Evolutionary conservation across 1,140 invertebrate genomes (phyloP).

Genomic region (Anthonomus grandis): DNA sequence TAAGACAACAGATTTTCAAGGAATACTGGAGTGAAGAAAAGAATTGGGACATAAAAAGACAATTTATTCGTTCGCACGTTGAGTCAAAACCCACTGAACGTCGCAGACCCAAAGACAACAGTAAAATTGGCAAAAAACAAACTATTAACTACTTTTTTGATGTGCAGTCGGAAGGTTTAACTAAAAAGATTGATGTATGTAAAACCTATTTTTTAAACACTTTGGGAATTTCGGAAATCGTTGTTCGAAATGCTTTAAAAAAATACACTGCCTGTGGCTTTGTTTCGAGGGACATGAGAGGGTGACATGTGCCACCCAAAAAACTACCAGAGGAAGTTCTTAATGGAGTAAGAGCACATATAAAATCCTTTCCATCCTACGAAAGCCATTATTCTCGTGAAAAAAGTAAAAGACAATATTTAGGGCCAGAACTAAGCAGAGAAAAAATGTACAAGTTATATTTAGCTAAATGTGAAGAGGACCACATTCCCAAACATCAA

Average conservation of each 20-base stretch:
- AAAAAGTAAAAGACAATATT: not conserved
- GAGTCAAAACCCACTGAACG: too few species aligned
- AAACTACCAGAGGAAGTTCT: not conserved
- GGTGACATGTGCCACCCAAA: too few species aligned
- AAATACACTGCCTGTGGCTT: not conserved
- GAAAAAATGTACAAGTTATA: too few species aligned
- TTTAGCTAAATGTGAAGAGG: too few species aligned
- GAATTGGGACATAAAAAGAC: not conserved
- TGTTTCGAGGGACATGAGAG: not conserved
- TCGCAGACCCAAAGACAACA: not conserved
- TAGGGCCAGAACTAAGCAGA: not conserved
- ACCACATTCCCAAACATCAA: not conserved
- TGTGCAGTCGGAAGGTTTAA: not conserved
- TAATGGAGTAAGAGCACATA: not conserved
- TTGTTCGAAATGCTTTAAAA: not conserved
- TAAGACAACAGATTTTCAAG: not conserved
- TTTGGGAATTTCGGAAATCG: not conserved
- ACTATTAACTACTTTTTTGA: not conserved
- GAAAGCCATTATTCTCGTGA: not conserved
- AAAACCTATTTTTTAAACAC: not conserved
- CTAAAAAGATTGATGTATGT: too few species aligned
- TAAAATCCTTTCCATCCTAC: too few species aligned
- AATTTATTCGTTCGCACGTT: not conserved
- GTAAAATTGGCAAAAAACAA: not conserved
- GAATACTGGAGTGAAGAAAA: not conserved